phyloP scores from a whole-genome alignment of 2,888 invertebrate species.

The Gortyna flavago region DNA sequence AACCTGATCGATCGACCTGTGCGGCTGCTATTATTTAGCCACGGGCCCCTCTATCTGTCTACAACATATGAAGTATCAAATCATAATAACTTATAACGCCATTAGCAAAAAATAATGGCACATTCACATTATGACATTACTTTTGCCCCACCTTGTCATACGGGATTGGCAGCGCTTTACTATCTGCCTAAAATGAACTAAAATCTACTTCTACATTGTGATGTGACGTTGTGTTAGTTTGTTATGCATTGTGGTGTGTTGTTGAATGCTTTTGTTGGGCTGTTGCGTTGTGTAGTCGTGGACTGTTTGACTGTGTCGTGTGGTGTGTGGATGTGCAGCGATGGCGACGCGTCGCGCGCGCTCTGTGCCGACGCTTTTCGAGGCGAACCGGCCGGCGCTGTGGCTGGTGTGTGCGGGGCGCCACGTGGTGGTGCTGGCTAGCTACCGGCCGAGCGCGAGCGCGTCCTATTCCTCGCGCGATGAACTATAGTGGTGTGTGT shows the following conservation, averaged over 20 bases:
- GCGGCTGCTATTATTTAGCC: no score
- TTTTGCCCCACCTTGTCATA: not conserved
- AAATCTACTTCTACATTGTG: not conserved
- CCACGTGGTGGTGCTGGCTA: slow-evolving; percentile 68
- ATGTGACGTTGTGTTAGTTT: not conserved
- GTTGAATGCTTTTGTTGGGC: slow-evolving; percentile 36
- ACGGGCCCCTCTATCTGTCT: no score
- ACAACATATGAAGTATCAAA: not conserved
- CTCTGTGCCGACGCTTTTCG: slow-evolving; percentile 71
- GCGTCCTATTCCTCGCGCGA: slow-evolving; percentile 60
- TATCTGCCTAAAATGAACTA: slow-evolving; percentile 3
- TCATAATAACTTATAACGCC: not conserved
- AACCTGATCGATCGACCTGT: no score
- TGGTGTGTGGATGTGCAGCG: slow-evolving; percentile 72
- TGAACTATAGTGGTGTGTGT: slow-evolving; percentile 76
- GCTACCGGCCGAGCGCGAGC: slow-evolving; percentile 65
- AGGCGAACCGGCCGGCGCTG: slow-evolving; percentile 80
- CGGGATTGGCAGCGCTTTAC: not conserved
- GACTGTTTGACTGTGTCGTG: slow-evolving; percentile 67
- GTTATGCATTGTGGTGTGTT: slow-evolving; percentile 17
- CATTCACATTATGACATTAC: not conserved
- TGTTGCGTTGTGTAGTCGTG: slow-evolving; percentile 39
- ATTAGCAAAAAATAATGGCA: not conserved
- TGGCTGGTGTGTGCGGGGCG: slow-evolving; percentile 74
- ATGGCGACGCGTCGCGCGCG: slow-evolving; percentile 75